Conservation (phyloP, 2,888 invertebrate genomes). For the Osmoderma eremita region DNA sequence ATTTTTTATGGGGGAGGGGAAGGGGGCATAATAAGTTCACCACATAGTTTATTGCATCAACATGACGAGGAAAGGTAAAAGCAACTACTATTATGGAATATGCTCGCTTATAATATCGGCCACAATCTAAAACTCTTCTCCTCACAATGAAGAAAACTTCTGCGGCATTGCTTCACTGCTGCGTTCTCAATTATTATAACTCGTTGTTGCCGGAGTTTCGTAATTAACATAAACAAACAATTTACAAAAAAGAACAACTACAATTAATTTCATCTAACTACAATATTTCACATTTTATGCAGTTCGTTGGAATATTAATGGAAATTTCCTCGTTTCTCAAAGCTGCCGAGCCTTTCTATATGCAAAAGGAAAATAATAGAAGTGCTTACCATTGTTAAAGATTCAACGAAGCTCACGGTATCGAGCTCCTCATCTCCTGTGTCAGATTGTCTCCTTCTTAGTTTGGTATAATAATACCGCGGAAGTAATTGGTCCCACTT, state of each 20-base stretch:
- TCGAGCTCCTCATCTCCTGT: neutral
- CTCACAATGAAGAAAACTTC: conserved; percentile 1
- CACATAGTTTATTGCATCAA: neutral
- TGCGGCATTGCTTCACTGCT: neutral
- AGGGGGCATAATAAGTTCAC: neutral
- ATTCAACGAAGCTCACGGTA: neutral
- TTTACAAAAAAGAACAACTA: neutral
- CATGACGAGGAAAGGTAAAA: neutral
- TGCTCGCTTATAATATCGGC: neutral
- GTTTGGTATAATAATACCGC: neutral
- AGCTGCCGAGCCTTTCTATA: neutral
- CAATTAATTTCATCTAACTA: neutral
- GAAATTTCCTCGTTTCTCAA: neutral
- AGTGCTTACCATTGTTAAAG: conserved; percentile 7
- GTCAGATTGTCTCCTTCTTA: neutral
- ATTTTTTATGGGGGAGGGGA: no score
- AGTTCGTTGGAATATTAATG: no score
- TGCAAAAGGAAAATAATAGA: neutral
- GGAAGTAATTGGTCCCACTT: conserved; percentile 20
- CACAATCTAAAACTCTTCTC: neutral
- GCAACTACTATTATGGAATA: neutral
- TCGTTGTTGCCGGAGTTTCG: neutral
- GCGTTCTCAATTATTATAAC: neutral
- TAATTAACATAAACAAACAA: neutral
- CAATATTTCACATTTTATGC: neutral